A percentile compares a stretch with the other conserved stretches of the same genome.
phyloP scores from a whole-genome alignment of 2,888 invertebrate genomes.

The Achlya flavicornis region DNA sequence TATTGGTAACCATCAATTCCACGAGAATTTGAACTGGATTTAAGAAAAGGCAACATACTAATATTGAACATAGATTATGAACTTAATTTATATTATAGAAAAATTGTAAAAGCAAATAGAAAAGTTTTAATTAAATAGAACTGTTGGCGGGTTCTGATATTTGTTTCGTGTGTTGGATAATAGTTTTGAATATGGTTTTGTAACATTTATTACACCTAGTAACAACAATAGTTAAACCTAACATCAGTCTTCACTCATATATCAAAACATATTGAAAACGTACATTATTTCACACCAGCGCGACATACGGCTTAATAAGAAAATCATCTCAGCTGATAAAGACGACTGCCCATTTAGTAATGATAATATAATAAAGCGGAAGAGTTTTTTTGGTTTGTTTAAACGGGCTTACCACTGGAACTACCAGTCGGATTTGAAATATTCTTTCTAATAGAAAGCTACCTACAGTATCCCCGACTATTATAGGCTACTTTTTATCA shows the following conservation, averaged over 20 bases:
- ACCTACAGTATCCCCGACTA: too few relatives aligned
- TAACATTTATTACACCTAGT: constrained; percentile 50
- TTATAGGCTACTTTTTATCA: too few relatives aligned
- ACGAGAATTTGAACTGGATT: too few relatives aligned
- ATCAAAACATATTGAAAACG: constrained; percentile 49
- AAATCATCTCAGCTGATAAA: not conserved
- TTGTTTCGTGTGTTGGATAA: constrained; percentile 11
- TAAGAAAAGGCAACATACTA: not conserved
- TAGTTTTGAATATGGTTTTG: constrained; percentile 32
- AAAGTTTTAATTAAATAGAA: not conserved
- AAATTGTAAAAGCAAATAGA: not conserved
- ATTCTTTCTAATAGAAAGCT: too few relatives aligned
- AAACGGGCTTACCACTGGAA: too few relatives aligned
- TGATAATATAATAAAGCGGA: not conserved
- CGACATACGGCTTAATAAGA: not conserved
- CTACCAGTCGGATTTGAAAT: too few relatives aligned
- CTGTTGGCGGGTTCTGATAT: not conserved
- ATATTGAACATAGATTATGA: not conserved
- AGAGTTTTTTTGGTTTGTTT: too few relatives aligned
- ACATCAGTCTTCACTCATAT: constrained; percentile 79
- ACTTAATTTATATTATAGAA: not conserved
- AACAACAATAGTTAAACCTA: constrained; percentile 63
- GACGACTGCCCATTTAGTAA: not conserved
- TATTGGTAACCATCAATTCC: too few relatives aligned
- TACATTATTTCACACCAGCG: constrained; percentile 12